Percentiles rank a stretch among this genome's conserved stretches.
These are phyloP conservation scores for Blastomussa wellsi DNA, from an alignment of 92 coral and sea anemone species.

Conservation along the genomic window DNA sequence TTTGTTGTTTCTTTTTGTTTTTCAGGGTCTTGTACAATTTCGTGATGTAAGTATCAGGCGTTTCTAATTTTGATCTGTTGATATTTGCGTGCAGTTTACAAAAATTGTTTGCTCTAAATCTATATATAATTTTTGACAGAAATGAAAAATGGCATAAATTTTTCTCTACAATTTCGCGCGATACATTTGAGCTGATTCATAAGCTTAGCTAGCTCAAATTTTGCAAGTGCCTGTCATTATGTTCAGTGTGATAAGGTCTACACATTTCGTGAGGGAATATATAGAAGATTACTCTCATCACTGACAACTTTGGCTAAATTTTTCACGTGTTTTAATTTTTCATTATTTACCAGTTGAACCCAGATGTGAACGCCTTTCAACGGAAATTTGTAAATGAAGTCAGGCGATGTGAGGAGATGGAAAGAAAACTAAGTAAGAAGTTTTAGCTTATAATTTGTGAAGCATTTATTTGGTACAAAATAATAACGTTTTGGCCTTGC, in stretches of 20 bases:
- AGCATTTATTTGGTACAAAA: not conserved
- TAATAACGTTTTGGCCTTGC: no score
- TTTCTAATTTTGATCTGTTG: not conserved
- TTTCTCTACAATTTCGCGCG: no score
- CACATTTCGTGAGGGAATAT: no score
- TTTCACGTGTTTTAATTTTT: not conserved
- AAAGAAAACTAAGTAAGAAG: slow-evolving; percentile 89
- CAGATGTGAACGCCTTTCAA: slow-evolving; percentile 99
- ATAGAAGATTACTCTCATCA: not conserved
- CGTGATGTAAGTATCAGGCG: slow-evolving; percentile 77
- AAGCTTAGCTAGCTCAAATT: no score
- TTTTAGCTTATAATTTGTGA: not conserved
- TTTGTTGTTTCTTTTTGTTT: not conserved
- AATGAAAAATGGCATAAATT: no score
- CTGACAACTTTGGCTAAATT: not conserved
- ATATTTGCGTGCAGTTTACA: no score
- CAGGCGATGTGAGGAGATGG: slow-evolving; percentile 99
- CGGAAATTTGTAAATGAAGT: slow-evolving; percentile 97
- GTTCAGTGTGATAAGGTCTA: no score
- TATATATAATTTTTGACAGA: no score
- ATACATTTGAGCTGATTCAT: no score
- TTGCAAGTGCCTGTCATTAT: no score
- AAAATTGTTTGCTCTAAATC: no score
- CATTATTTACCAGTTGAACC: slow-evolving; percentile 73
- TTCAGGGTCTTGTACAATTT: slow-evolving; percentile 91